Base-by-base conservation (phyloP, 2,113 vertebrate genomes). In the Gnathonemus longibarbis region DNA sequence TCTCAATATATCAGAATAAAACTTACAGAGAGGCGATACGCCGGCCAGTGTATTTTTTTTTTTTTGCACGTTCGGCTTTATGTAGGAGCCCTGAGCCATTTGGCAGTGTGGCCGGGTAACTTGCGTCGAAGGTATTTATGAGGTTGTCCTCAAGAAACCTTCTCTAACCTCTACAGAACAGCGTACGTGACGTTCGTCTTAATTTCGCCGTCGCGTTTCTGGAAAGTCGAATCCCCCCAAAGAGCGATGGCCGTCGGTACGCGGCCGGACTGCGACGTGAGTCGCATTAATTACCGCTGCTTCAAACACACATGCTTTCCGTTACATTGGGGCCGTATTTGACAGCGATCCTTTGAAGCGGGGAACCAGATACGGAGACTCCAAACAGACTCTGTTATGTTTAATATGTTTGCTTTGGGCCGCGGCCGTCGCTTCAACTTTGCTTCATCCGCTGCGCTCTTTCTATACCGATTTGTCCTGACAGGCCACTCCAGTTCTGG, bases 121-220 rank as follows among this genome's bases (percentile, higher is more conserved):
- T 89, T 87, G 91, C 88, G 91, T 93, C 93, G 88, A 90, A 94
- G 93, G 91, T 93, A 94, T 94, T 95, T 94, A 94, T 93, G 92
- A 93, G 92, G 50, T 85, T 94, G 93, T 95, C 93, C 94, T 95
- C 88, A 93, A 91, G 94, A 83, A 95, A 93, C 94, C 94, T 93
- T 93, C 94, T 93, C 91, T 92, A 93, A 93, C 91, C 90, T 9
- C n/a, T 27, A 31, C 93, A 94, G 93, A 94, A 90, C 91, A 93
- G 93, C 91, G 89, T 89, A 91, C 93, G 91, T 93, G 92, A 94
- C 92, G 90, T 90, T 90, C 90, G 91, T 91, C 91, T 88, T 92
- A 27, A 90, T 91, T 90, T 93, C 93, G 92, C 94, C 90, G 90
- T 4, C 3, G 89, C 27, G 48, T 90, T 91, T 93, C 92, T 91